Evolutionary conservation across 2,797 vertebrate species (phyloP), one percentile per base, ranked within the genome.

Genomic region (Oreortyx pictus): DNA sequence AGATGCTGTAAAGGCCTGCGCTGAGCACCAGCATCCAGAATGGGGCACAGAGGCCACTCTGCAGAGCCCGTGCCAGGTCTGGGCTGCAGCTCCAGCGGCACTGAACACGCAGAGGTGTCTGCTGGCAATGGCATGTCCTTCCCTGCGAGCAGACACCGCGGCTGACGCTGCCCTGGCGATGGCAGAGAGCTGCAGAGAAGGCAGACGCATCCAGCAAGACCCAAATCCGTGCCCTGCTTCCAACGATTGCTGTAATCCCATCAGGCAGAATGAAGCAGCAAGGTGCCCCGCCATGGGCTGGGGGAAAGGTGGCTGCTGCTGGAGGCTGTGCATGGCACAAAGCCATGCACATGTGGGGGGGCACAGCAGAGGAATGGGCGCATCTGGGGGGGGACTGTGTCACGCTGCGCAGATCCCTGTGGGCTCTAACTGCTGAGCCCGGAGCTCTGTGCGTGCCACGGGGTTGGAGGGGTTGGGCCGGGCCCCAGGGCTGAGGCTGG

Each of bases 171-270:
- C 41, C 46, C 57, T 67, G 71, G 79, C 59, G 43, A 10, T 72
- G 74, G 35, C 73, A 82, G 79, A 54, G 85, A 79, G 41, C 87
- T 9, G 29, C 59, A 62, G 75, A 86, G 82, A 87, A 24, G 27
- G 20, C 61, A 87, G 78, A 71, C 46, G 14, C 14, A 79, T 64
- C 65, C 57, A 75, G 78, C 49, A 74, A 68, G 82, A 90, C 54
- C 76, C 75, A 90, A 75, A 89, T 90, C 79, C 76, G 23, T 85
- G 57, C n/a, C 44, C 79, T 49, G 61, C 68, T 95, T 93, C 27
- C 49, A 82, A 72, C 80, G 7, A 75, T 92, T 87, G 85, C 66
- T 88, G 66, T 95, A 93, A 95, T 93, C 85, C 82, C 77, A 60
- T 88, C 88, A 81, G 80, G 39, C 66, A 57, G 25, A 33, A 77